Conservation (phyloP, 2,113 vertebrate species). For the Lanius ludovicianus region DNA sequence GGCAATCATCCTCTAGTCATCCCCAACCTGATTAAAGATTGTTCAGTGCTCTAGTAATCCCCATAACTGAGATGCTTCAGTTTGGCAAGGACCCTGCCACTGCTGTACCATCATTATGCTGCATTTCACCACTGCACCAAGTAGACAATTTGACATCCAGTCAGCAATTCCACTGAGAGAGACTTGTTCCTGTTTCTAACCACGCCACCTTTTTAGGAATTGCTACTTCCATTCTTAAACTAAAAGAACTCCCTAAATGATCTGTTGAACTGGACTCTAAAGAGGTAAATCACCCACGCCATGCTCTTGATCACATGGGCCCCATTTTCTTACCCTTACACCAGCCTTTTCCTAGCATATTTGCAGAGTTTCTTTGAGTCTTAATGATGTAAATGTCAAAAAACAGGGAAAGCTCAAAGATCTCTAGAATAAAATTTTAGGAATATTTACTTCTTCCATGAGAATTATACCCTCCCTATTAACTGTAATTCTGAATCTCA, state of each 20-base stretch:
- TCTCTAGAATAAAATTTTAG: not conserved
- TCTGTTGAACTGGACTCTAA: not conserved
- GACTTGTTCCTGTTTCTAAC: not conserved
- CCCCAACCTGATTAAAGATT: not conserved
- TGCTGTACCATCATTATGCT: not conserved
- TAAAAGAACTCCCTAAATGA: not conserved
- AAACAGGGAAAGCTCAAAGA: not conserved
- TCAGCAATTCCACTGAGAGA: not conserved
- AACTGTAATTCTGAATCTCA: not conserved
- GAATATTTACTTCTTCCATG: not conserved
- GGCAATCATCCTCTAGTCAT: not conserved
- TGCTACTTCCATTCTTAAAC: not conserved
- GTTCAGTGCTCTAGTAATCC: not conserved
- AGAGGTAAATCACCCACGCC: not conserved
- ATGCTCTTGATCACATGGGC: not conserved
- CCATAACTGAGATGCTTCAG: not conserved
- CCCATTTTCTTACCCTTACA: not conserved
- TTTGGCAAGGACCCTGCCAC: rapidly evolving
- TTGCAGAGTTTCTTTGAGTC: not conserved
- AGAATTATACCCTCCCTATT: not conserved
- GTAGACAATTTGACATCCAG: not conserved
- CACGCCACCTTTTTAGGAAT: not conserved
- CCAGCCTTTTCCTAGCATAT: not conserved
- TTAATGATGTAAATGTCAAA: not conserved
- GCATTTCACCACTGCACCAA: not conserved